Conservation (phyloP, 1,140 invertebrate species). For the Leptopilina clavipes region DNA sequence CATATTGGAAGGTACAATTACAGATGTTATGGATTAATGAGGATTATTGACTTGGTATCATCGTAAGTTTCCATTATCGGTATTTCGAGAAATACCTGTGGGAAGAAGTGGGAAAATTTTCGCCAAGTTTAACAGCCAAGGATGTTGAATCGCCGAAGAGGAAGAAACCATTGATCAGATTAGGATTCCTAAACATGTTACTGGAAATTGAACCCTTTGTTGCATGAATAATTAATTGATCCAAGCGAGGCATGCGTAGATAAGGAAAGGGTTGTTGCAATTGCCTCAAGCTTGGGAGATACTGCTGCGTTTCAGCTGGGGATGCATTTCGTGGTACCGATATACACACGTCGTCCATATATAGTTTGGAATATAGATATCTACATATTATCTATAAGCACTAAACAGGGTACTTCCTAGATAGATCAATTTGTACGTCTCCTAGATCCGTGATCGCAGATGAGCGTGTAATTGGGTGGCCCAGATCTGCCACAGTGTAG, state of each 20-base stretch:
- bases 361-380: slow-evolving; percentile 32
- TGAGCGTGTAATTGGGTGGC: slow-evolving; percentile 69
- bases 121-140: no score
- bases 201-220: slow-evolving; percentile 23
- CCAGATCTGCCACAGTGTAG: slow-evolving; percentile 59
- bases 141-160: background rate
- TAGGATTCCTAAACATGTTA: background rate
- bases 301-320: slow-evolving; percentile 36
- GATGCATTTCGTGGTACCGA: slow-evolving; percentile 40
- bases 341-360: slow-evolving; percentile 25
- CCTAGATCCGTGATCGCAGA: slow-evolving; percentile 65
- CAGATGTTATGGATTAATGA: no score
- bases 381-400: slow-evolving; percentile 44
- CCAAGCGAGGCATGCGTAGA: background rate
- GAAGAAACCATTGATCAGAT: background rate
- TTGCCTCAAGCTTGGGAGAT: slow-evolving; percentile 29
- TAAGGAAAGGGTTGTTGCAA: slow-evolving; percentile 15
- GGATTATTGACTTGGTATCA: no score
- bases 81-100: no score
- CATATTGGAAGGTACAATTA: no score
- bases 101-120: no score
- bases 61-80: no score
- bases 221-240: slow-evolving; percentile 34
- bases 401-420: slow-evolving; percentile 54
- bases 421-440: slow-evolving; percentile 69